Percentiles rank a stretch among this genome's conserved stretches.
Evolutionary conservation across 64 coral and sea anemone species (phyloP).

Genomic region (Cladopsammia gracilis): DNA sequence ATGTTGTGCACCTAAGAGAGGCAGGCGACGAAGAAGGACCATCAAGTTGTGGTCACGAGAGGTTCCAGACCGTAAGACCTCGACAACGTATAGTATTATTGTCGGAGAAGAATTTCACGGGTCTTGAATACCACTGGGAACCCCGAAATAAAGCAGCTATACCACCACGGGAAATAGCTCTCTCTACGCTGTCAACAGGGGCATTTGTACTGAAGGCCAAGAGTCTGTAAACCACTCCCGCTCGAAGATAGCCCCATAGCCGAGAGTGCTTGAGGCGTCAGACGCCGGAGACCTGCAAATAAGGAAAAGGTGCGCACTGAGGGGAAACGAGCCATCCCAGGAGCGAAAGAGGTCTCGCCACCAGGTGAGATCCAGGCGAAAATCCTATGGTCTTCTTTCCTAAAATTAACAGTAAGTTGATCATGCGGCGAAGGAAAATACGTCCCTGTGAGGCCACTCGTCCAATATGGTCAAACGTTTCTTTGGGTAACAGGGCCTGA

Average conservation of each 20-base stretch:
- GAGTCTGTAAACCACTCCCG: no score
- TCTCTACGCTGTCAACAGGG: background rate
- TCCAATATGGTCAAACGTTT: no score
- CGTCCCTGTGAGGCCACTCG: no score
- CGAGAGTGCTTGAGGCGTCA: background rate
- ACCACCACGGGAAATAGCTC: constrained; percentile 17
- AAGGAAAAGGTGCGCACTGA: background rate
- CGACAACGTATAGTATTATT: background rate
- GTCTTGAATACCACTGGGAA: background rate
- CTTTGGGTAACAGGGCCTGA: no score
- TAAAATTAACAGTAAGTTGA: no score
- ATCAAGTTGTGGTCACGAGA: background rate
- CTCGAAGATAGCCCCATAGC: no score
- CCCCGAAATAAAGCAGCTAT: constrained; percentile 10
- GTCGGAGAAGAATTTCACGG: background rate
- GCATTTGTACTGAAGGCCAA: background rate
- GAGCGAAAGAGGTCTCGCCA: no score
- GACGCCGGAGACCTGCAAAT: background rate
- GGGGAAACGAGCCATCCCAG: background rate
- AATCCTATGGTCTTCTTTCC: no score
- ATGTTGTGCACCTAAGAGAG: background rate
- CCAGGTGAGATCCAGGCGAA: no score
- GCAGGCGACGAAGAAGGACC: background rate
- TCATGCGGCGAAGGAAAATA: no score
- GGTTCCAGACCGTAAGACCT: background rate